Percentiles rank a stretch among this genome's conserved stretches.
phyloP scores from a whole-genome alignment of 1,140 invertebrate genomes.

The Aricia agestis region DNA sequence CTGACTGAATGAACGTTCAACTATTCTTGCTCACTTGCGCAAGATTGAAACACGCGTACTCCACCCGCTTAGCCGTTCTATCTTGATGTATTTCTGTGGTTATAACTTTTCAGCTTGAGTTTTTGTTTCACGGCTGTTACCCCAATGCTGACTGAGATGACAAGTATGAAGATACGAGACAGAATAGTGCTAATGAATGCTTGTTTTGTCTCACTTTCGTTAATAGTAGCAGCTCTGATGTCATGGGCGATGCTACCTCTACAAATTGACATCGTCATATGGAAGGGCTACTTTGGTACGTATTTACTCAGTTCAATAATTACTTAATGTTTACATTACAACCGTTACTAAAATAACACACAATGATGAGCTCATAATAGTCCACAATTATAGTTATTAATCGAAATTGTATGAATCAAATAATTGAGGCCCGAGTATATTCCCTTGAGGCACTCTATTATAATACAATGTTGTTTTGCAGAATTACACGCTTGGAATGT shows the following conservation, averaged over 20 bases:
- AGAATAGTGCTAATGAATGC: conserved; percentile 41
- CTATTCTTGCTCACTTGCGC: no score
- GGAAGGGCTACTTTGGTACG: conserved; percentile 47
- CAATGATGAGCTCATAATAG: neutral
- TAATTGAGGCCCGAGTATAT: neutral
- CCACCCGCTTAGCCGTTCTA: no score
- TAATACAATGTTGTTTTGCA: conserved; percentile 27
- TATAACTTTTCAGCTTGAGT: conserved; percentile 42
- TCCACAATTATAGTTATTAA: neutral
- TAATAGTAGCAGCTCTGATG: conserved; percentile 39
- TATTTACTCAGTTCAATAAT: conserved; percentile 12
- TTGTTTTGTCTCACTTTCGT: conserved; percentile 41
- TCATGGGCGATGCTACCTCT: conserved; percentile 46
- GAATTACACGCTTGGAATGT: conserved; percentile 54
- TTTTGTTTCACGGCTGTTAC: conserved; percentile 42
- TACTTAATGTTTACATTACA: no score
- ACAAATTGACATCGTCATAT: conserved; percentile 36
- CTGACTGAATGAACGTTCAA: no score
- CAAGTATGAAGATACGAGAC: conserved; percentile 43
- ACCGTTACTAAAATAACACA: neutral
- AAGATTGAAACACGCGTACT: no score
- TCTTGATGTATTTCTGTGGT: no score
- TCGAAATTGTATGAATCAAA: neutral
- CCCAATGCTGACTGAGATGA: conserved; percentile 46
- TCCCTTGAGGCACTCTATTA: neutral